Conservation (phyloP, 1,140 invertebrate species). For the Lepidurus packardi region DNA sequence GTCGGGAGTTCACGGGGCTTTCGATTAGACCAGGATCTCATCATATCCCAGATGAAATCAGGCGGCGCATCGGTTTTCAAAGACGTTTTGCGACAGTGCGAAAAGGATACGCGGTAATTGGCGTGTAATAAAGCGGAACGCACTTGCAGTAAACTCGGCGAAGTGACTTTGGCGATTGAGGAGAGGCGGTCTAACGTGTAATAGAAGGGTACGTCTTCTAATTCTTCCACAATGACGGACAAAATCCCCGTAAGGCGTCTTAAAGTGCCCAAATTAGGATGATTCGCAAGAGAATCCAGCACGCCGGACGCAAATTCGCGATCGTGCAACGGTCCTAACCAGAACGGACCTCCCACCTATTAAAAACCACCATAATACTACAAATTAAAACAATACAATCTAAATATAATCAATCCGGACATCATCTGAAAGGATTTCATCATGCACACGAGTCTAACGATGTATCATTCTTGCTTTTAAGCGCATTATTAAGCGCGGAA, state of each 20-base stretch:
- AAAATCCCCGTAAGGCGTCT: constrained; percentile 70
- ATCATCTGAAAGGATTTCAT: too few relatives aligned
- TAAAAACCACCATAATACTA: neutral
- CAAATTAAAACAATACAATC: too few relatives aligned
- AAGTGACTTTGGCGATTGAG: constrained; percentile 55
- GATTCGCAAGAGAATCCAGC: constrained; percentile 44
- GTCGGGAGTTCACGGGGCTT: constrained; percentile 34
- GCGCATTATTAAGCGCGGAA: too few relatives aligned
- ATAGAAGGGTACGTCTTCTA: constrained; percentile 78
- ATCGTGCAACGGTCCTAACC: constrained; percentile 79
- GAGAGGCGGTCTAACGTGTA: constrained; percentile 65
- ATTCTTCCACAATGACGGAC: constrained; percentile 67
- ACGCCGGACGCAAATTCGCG: constrained; percentile 63
- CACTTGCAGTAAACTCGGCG: constrained; percentile 52
- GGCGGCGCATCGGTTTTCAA: constrained; percentile 91
- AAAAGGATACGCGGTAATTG: constrained; percentile 85
- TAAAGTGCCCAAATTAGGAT: constrained; percentile 55
- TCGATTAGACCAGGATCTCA: constrained; percentile 69
- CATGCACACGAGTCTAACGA: too few relatives aligned
- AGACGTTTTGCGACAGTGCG: constrained; percentile 79
- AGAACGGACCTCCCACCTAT: constrained; percentile 87
- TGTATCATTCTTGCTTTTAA: too few relatives aligned
- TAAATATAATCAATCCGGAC: too few relatives aligned
- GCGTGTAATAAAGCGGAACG: constrained; percentile 88
- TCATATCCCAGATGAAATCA: constrained; percentile 85